Evolutionary conservation across 2,797 vertebrate species (phyloP).

Genomic region (Acanthornis magna): DNA sequence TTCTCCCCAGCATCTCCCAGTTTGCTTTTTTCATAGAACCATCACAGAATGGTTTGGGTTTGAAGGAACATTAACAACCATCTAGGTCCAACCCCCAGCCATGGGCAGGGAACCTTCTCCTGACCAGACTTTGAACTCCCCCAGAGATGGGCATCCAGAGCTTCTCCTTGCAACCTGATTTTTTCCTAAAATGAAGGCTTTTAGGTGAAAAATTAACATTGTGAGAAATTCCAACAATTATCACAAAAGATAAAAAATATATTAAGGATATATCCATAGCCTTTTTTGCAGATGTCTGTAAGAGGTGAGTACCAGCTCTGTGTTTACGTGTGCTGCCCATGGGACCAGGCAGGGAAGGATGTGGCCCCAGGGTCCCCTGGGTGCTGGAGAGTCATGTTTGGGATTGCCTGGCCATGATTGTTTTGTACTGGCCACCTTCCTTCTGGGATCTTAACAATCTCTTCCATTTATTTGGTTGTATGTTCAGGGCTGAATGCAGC

Average conservation of each 20-base stretch:
- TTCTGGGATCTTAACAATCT: background rate
- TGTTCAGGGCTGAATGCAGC: background rate
- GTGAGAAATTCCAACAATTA: background rate
- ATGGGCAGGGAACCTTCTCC: background rate
- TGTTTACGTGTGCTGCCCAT: too few species aligned
- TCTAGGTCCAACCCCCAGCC: background rate
- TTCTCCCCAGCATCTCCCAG: background rate
- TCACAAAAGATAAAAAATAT: background rate
- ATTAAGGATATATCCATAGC: background rate
- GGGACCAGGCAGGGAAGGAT: background rate
- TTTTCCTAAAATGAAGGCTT: background rate
- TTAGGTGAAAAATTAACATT: background rate
- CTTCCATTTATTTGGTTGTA: background rate
- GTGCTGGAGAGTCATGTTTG: background rate
- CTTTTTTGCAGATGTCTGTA: background rate
- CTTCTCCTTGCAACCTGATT: background rate
- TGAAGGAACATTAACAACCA: background rate
- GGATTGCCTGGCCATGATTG: background rate
- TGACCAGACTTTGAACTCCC: background rate
- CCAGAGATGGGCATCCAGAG: background rate
- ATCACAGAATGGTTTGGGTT: background rate
- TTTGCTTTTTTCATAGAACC: background rate
- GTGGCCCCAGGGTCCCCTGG: accelerated
- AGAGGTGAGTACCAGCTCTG: background rate
- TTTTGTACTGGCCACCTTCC: background rate